phyloP scores from a whole-genome alignment of 2,888 invertebrate genomes.

The Pseudoips prasinana region DNA sequence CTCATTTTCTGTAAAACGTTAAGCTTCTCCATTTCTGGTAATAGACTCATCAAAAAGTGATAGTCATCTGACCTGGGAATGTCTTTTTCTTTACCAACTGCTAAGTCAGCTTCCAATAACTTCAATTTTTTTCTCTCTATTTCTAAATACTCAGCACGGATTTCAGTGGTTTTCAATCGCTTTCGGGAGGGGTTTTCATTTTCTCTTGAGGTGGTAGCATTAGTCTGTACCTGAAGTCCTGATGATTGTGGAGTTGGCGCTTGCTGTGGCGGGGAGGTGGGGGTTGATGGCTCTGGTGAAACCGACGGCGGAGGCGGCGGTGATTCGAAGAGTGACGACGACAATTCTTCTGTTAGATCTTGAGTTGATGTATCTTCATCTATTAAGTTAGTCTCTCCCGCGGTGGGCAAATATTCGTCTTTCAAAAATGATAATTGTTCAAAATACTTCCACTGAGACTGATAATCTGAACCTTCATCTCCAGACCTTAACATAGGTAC shows the following conservation, averaged over 20 bases:
- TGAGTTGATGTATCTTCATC: conserved; percentile 17
- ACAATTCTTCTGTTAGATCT: conserved; percentile 22
- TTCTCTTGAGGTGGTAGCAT: conserved; percentile 14
- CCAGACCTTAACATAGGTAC: conserved; percentile 18
- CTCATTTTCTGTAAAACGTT: conserved; percentile 20
- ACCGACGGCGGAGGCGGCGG: conserved; percentile 8
- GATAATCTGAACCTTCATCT: conserved; percentile 18
- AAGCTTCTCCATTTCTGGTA: conserved; percentile 27
- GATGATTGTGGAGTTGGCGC: too few relatives aligned
- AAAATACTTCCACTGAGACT: conserved; percentile 20
- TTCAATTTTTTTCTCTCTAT: conserved; percentile 20
- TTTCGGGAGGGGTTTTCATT: conserved; percentile 20
- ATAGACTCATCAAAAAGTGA: conserved; percentile 19
- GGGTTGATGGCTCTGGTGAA: conserved; percentile 12
- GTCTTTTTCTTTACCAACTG: conserved; percentile 15
- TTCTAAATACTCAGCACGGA: conserved; percentile 25
- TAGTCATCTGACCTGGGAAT: conserved; percentile 17
- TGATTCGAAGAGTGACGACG: conserved; percentile 16
- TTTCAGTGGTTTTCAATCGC: conserved; percentile 21
- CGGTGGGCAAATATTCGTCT: conserved; percentile 13
- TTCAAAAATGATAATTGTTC: conserved; percentile 18
- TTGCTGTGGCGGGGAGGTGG: conserved; percentile 15
- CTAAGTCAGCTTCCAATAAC: too few relatives aligned
- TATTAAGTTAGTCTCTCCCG: conserved; percentile 17
- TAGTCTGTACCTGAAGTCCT: too few relatives aligned